phyloP scores from a whole-genome alignment of 2,888 invertebrate species.

The Ormyrus thymus region DNA sequence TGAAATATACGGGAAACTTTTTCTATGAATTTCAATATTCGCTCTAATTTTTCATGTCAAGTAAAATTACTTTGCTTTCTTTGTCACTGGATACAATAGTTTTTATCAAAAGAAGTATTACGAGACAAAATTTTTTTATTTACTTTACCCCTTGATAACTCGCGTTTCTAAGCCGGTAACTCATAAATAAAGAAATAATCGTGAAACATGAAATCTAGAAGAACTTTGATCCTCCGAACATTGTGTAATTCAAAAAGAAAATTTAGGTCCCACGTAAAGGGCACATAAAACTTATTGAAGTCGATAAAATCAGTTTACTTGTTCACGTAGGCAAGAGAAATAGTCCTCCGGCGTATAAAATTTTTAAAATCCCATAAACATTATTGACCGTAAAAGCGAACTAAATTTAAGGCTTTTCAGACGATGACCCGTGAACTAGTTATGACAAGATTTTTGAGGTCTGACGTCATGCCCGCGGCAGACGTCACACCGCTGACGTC shows the following conservation, averaged over 20 bases:
- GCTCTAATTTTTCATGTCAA: no score
- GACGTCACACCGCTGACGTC: constrained; percentile 14
- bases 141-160: no score
- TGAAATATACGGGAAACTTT: no score
- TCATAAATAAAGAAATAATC: no score
- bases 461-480: not conserved
- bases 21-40: no score
- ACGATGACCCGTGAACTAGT: constrained; percentile 14
- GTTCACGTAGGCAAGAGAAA: not conserved
- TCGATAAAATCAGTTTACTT: not conserved
- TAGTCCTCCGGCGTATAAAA: not conserved
- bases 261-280: not conserved
- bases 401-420: not conserved
- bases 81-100: no score
- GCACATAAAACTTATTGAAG: not conserved
- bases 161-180: no score
- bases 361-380: constrained; percentile 6
- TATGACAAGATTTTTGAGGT: constrained; percentile 14
- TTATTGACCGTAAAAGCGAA: not conserved
- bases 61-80: no score
- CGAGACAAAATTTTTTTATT: no score
- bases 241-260: not conserved
- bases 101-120: no score
- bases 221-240: no score
- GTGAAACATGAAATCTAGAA: no score